Conservation (phyloP, 2,113 vertebrate species). For the Macrotis lagotis region DNA sequence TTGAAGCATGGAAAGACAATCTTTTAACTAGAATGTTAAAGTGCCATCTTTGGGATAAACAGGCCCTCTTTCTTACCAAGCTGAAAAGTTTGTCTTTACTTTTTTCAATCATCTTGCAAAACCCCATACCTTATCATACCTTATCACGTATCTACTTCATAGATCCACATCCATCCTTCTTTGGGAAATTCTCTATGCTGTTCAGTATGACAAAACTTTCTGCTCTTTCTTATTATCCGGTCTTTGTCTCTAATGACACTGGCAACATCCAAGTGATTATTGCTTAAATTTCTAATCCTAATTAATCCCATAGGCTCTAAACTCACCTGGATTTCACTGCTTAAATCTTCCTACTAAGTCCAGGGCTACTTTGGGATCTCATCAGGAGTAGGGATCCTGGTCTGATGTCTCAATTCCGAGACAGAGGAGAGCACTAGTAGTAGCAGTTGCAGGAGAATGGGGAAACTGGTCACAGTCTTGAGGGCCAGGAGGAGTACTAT, state of each 20-base stretch:
- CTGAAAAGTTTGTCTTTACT: not conserved
- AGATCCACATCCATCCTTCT: not conserved
- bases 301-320: not conserved
- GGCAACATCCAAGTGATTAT: not conserved
- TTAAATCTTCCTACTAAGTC: not conserved
- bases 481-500: not conserved
- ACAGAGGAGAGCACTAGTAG: not conserved
- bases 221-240: not conserved
- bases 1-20: not conserved
- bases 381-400: not conserved
- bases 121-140: not conserved
- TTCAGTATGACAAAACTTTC: not conserved
- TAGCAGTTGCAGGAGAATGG: not conserved
- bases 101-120: not conserved
- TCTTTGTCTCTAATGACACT: not conserved
- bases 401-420: not conserved
- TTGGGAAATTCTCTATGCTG: not conserved
- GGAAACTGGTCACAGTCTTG: not conserved
- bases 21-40: not conserved
- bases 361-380: not conserved
- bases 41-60: not conserved
- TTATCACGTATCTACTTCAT: not conserved
- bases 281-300: not conserved
- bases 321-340: not conserved
- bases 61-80: not conserved